Base-by-base conservation (phyloP, 2,797 vertebrate species). In the Tokudaia muenninki region DNA sequence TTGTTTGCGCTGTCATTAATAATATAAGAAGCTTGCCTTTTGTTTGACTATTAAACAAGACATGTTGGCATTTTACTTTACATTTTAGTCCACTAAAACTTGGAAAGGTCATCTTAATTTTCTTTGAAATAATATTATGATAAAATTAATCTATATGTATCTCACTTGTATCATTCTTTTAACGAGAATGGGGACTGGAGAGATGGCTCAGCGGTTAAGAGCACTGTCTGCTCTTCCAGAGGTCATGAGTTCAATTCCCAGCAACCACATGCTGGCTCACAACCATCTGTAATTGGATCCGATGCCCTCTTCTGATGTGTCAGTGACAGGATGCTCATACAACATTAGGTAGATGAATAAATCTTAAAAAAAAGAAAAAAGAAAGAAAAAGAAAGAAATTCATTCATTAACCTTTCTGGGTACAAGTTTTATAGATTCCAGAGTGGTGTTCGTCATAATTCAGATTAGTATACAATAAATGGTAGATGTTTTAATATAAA, bases 31-130 rank as follows among this genome's bases (percentile, higher is more conserved):
- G 21, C 34, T 82, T 94, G 21, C 34, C 86, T 94, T 95, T 91
- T 82, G 26, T 95, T 90, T 52, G 82, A 93, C 95, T 75, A 44
- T 2, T 95, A 94, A 87, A 9, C 24, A 9, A 86, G 19, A 6
- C 74, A 26, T 22, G 59, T 93, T 67, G n/a, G 72, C 16, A 90
- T 95, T 90, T 92, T 96, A 74, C 84, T 84, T 94, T 88, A 52
- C 10, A 72, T 84, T 93, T 37, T 90, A 4, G 19, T 82, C 34
- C 91, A n/a, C 26, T 80, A 89, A 95, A 93, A 72, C 93, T 79
- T 90, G 47, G 83, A 78, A 44, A 72, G 19, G 57, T 84, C 9
- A 67, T 94, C 26, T 81, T 26, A 81, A 47, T 7, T 72, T 74
- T 83, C n/a, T 52, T 59, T 82, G 44, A 55, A 37, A 79, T 47